phyloP scores from a whole-genome alignment of 2,888 invertebrate genomes.

The Eumerus sabulonum region DNA sequence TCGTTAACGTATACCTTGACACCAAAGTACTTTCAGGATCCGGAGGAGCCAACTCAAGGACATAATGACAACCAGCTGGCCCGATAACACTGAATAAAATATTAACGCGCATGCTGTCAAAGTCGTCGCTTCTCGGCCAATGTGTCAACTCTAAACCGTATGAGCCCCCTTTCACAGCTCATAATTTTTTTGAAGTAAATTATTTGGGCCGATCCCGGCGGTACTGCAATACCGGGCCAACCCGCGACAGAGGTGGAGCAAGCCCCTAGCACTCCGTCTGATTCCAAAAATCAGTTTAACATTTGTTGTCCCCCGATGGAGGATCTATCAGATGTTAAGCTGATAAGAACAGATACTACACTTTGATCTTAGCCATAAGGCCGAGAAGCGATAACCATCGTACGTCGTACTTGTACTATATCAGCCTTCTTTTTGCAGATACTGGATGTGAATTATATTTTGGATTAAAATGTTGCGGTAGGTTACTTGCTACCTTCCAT shows the following conservation, averaged over 20 bases:
- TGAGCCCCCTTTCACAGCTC: too few species aligned
- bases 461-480: too few species aligned
- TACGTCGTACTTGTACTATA: not conserved
- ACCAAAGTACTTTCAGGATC: too few species aligned
- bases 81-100: too few species aligned
- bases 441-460: slow-evolving; percentile 11
- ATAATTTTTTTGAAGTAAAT: not conserved
- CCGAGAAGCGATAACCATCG: slow-evolving; percentile 80
- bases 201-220: slow-evolving; percentile 80
- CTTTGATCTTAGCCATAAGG: slow-evolving; percentile 83
- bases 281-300: slow-evolving; percentile 82
- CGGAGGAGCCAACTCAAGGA: too few species aligned
- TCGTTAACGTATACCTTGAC: too few species aligned
- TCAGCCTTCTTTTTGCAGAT: not conserved
- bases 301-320: slow-evolving; percentile 81
- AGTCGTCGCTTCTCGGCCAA: too few species aligned
- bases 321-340: slow-evolving; percentile 85
- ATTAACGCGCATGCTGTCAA: too few species aligned
- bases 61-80: too few species aligned
- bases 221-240: slow-evolving; percentile 86
- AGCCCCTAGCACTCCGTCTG: slow-evolving; percentile 82
- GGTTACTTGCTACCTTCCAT: too few species aligned
- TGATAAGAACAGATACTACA: slow-evolving; percentile 85
- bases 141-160: too few species aligned
- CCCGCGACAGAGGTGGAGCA: slow-evolving; percentile 84